These are phyloP conservation scores for Tadarida brasiliensis DNA, from an alignment of 2,797 vertebrate genomes.

Conservation along the genomic window DNA sequence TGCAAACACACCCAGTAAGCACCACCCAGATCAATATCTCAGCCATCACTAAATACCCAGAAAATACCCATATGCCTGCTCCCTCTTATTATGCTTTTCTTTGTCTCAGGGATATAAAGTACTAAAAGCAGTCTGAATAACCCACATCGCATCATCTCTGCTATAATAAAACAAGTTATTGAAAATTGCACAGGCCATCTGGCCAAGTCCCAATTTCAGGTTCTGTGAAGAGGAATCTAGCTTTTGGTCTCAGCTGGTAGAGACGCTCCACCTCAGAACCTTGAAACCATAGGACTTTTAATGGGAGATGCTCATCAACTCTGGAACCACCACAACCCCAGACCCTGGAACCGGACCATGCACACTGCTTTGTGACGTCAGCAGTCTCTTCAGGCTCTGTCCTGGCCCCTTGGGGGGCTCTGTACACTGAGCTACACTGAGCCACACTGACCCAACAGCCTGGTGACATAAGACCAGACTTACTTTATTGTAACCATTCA, in stretches of 20 bases:
- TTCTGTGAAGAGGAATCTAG: background rate
- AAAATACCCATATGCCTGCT: rapidly evolving
- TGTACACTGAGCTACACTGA: background rate
- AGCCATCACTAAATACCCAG: background rate
- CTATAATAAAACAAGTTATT: background rate
- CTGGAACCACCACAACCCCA: background rate
- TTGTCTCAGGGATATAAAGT: background rate
- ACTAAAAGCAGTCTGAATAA: background rate
- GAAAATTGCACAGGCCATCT: background rate
- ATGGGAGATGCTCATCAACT: background rate
- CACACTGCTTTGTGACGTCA: background rate
- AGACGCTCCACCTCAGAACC: background rate
- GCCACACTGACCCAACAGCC: background rate
- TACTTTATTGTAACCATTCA: background rate
- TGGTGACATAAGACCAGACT: background rate
- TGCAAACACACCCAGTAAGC: background rate
- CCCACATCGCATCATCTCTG: background rate
- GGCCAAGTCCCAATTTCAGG: background rate
- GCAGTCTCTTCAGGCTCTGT: background rate
- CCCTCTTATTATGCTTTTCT: background rate
- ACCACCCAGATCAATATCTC: background rate
- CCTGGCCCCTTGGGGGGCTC: too few species aligned
- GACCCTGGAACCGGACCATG: too few species aligned
- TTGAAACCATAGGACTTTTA: background rate
- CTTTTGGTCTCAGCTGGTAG: background rate